Evolutionary conservation across 2,888 invertebrate species (phyloP).

Genomic region (Chrysodeixis includens): DNA sequence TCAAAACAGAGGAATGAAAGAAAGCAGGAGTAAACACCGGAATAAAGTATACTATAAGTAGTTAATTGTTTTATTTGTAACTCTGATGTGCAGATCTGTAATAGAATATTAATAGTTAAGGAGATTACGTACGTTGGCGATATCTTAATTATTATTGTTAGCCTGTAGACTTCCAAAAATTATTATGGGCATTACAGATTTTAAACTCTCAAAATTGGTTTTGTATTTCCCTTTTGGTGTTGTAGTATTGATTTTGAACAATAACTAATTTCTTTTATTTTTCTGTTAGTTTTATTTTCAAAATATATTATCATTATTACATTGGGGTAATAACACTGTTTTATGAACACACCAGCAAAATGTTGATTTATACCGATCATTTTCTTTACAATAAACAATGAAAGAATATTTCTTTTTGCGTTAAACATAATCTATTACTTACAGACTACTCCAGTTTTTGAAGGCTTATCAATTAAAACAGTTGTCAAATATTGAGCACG

Average conservation of each 20-base stretch:
- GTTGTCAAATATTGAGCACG: no score
- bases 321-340: no score
- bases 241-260: neutral
- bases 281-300: neutral
- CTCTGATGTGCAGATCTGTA: conserved; percentile 16
- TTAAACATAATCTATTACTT: no score
- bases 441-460: no score
- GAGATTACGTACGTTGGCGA: neutral
- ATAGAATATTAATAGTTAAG: neutral
- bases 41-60: conserved; percentile 42
- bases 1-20: conserved; percentile 52
- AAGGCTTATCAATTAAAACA: no score
- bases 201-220: neutral
- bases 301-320: neutral
- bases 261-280: neutral
- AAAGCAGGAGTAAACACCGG: conserved; percentile 15
- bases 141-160: neutral
- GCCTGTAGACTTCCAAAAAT: neutral
- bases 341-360: no score
- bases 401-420: no score
- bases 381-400: no score
- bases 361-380: no score
- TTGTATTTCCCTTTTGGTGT: neutral
- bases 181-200: conserved; percentile 3
- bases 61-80: conserved; percentile 48